These are phyloP conservation scores for Argyra leucocephala DNA, from an alignment of 2,888 invertebrate species.

Conservation along the genomic window DNA sequence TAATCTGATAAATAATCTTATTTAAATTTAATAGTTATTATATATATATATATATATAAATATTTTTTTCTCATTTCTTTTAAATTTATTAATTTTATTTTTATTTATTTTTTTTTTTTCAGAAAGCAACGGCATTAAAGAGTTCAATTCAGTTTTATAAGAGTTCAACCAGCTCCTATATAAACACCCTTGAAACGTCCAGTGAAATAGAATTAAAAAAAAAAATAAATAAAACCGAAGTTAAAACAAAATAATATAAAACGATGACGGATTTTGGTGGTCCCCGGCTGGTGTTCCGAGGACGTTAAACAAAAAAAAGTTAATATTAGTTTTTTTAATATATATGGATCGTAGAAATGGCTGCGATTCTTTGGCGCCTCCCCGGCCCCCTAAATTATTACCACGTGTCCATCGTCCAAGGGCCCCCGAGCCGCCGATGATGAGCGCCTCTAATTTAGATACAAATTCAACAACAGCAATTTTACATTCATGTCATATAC, in stretches of 20 bases:
- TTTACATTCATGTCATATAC: slow-evolving; percentile 22
- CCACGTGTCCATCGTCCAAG: slow-evolving; percentile 56
- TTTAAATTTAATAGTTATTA: no score
- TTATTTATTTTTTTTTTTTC: background rate
- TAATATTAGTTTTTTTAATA: slow-evolving; percentile 29
- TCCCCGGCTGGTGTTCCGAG: slow-evolving; percentile 50
- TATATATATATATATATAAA: no score
- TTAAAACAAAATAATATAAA: slow-evolving; percentile 14
- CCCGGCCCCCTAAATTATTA: slow-evolving; percentile 63
- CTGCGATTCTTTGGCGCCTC: slow-evolving; percentile 65
- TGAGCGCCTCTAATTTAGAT: slow-evolving; percentile 40
- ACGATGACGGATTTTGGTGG: slow-evolving; percentile 55
- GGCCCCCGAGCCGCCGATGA: slow-evolving; percentile 51
- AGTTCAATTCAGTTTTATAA: no score
- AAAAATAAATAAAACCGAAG: background rate
- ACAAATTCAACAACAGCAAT: slow-evolving; percentile 21
- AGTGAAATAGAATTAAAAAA: background rate
- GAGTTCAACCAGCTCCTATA: no score
- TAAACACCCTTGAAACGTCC: background rate
- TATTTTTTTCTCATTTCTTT: background rate
- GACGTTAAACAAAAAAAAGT: slow-evolving; percentile 41
- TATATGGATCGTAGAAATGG: slow-evolving; percentile 66
- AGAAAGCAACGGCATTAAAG: background rate
- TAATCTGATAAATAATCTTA: no score
- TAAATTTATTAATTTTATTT: background rate